phyloP scores from a whole-genome alignment of 2,113 vertebrate species.

The Asarcornis scutulata region DNA sequence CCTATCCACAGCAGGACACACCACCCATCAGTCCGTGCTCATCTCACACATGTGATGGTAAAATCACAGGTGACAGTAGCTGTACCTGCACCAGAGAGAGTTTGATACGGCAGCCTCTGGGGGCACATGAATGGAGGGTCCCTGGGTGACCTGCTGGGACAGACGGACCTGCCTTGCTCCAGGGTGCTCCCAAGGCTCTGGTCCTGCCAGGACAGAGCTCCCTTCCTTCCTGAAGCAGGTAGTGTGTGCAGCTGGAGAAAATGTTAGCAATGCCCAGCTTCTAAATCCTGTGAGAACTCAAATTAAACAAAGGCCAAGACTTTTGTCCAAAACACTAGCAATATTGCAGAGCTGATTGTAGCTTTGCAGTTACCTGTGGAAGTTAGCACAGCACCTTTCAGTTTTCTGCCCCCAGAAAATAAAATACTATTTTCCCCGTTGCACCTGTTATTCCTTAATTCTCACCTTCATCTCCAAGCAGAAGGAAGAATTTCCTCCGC shows the following conservation, averaged over 20 bases:
- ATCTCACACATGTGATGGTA: rapidly evolving
- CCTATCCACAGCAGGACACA: background rate
- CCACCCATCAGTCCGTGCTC: background rate
- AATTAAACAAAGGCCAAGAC: background rate
- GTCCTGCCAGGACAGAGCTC: background rate
- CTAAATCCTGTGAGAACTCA: background rate
- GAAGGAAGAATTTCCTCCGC: background rate
- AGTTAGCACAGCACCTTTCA: background rate
- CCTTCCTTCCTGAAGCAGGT: background rate
- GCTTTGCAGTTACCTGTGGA: background rate
- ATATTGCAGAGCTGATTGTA: background rate
- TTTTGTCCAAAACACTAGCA: background rate
- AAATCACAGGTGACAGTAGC: background rate
- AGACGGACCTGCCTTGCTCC: rapidly evolving
- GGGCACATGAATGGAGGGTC: rapidly evolving
- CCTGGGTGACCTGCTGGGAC: background rate
- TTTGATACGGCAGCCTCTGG: rapidly evolving
- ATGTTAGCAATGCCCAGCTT: rapidly evolving
- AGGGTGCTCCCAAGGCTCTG: background rate
- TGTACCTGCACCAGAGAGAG: background rate
- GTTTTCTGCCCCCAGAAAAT: background rate
- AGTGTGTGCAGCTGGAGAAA: background rate
- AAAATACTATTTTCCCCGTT: background rate
- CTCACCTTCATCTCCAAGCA: background rate
- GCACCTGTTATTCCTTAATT: background rate